Evolutionary conservation across 1,140 invertebrate species (phyloP).

Genomic region (Anoplolepis gracilipes): DNA sequence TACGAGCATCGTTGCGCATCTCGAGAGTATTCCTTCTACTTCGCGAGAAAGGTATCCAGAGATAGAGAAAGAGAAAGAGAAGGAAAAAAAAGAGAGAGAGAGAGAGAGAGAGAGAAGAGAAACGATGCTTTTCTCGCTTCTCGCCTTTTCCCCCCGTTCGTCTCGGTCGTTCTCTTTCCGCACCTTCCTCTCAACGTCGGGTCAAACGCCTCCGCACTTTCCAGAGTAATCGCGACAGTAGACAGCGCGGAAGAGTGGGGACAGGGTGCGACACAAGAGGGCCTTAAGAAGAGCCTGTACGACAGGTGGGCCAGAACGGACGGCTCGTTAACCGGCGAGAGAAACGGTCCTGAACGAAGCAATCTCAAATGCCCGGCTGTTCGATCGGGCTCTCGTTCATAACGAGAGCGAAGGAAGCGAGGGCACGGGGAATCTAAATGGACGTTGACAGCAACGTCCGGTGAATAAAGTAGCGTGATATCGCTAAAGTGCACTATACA

Average conservation of each 20-base stretch:
- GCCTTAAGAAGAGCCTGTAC: slow-evolving; percentile 17
- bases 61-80: too few relatives aligned
- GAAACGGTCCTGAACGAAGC: neutral
- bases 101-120: neutral
- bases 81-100: too few relatives aligned
- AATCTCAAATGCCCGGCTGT: slow-evolving; percentile 24
- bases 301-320: slow-evolving; percentile 53
- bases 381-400: slow-evolving; percentile 8
- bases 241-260: neutral
- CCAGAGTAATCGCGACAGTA: neutral
- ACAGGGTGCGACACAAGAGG: neutral
- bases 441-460: slow-evolving; percentile 24
- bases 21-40: slow-evolving; percentile 57
- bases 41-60: slow-evolving; percentile 10
- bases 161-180: neutral
- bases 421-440: slow-evolving; percentile 8
- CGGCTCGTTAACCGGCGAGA: slow-evolving; percentile 45
- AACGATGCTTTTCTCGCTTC: neutral
- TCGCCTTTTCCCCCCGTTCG: too few relatives aligned
- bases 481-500: neutral
- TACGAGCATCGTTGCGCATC: slow-evolving; percentile 80
- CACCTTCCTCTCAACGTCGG: neutral
- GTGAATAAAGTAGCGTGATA: slow-evolving; percentile 2
- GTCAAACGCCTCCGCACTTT: slow-evolving; percentile 4
- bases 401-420: neutral